These are phyloP conservation scores for Pheosia gnoma DNA, from an alignment of 2,888 invertebrate genomes.

Conservation along the genomic window DNA sequence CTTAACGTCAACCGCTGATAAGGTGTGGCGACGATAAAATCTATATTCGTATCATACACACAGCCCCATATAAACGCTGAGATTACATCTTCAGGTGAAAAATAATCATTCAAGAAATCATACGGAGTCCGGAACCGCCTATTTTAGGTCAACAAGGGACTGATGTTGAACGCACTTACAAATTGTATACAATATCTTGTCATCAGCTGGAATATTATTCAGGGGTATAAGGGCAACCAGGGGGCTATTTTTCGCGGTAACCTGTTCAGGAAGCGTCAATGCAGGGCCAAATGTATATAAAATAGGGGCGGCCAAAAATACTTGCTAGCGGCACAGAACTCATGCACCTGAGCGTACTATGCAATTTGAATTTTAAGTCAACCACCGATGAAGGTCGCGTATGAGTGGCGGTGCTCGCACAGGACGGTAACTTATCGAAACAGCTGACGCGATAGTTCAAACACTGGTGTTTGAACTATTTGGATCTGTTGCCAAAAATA, in stretches of 20 bases:
- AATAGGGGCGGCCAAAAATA: background rate
- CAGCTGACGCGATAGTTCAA: background rate
- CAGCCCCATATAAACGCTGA: background rate
- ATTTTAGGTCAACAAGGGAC: too few species aligned
- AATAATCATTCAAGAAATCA: too few species aligned
- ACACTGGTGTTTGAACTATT: background rate
- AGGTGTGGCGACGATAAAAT: background rate
- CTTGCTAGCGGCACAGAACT: background rate
- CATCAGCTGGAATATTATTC: too few species aligned
- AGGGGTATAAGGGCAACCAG: too few species aligned
- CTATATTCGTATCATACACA: background rate
- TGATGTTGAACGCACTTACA: too few species aligned
- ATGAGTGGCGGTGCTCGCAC: background rate
- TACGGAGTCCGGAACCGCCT: too few species aligned
- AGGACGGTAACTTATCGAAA: background rate
- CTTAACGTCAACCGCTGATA: background rate
- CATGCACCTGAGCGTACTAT: background rate
- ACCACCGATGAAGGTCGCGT: slow-evolving; percentile 10
- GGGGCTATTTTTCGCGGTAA: too few species aligned
- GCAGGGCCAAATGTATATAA: background rate
- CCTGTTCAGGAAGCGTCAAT: too few species aligned
- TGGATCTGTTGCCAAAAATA: slow-evolving; percentile 14
- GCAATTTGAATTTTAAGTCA: background rate
- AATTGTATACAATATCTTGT: too few species aligned
- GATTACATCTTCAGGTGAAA: background rate